phyloP scores from a whole-genome alignment of 2,888 invertebrate genomes.

The Euproctis similis region DNA sequence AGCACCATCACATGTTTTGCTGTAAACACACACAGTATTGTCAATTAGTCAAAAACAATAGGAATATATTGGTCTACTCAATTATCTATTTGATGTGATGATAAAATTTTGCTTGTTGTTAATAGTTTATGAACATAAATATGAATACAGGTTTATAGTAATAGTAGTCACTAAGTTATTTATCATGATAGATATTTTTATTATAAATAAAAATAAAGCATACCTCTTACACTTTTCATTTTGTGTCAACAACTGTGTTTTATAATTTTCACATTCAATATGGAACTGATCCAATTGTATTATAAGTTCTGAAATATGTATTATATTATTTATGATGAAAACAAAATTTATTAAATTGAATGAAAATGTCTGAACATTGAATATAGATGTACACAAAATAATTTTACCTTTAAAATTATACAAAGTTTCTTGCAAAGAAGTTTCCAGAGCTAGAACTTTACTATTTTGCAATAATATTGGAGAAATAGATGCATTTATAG shows the following conservation, averaged over 20 bases:
- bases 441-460: conserved; percentile 41
- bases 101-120: no score
- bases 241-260: conserved; percentile 29
- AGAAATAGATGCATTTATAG: conserved; percentile 12
- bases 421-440: conserved; percentile 37
- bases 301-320: conserved; percentile 43
- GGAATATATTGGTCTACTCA: no score
- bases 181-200: no score
- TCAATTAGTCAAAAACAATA: no score
- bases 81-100: no score
- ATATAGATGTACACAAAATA: no score
- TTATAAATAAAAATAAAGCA: background rate
- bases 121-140: no score
- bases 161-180: no score
- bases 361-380: no score
- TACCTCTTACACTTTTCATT: conserved; percentile 51
- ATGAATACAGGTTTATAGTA: no score
- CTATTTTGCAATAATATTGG: conserved; percentile 24
- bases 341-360: background rate
- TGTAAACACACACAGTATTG: no score
- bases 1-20: conserved; percentile 41
- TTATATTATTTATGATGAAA: no score
- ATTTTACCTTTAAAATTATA: conserved; percentile 44
- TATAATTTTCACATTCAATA: conserved; percentile 35
- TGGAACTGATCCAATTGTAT: conserved; percentile 39